Conservation (phyloP, 1,140 invertebrate species). For the Ceratitis capitata region DNA sequence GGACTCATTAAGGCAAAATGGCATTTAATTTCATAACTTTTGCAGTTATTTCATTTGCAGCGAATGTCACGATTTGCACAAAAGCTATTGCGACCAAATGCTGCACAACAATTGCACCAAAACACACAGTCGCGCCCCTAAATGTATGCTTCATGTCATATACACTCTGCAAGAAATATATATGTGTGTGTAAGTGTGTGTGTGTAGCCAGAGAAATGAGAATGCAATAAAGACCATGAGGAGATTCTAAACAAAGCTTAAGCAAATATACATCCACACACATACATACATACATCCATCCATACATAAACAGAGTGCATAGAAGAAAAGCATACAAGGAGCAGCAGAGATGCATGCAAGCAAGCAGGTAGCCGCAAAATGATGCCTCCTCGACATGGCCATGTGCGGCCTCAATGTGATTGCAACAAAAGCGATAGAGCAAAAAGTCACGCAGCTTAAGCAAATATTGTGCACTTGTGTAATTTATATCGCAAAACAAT, state of each 20-base stretch:
- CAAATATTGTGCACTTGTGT: conserved; percentile 65
- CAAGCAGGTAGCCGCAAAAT: conserved; percentile 20
- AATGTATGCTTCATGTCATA: not conserved
- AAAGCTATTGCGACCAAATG: conserved; percentile 64
- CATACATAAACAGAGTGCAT: too few species aligned
- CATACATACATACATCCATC: conserved; percentile 20
- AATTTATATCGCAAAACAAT: conserved; percentile 65
- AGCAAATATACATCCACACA: not conserved
- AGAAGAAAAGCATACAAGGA: too few species aligned
- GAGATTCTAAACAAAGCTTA: not conserved
- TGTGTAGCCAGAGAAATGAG: conserved; percentile 16
- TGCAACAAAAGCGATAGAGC: not conserved
- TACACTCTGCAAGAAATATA: too few species aligned
- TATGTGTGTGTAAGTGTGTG: too few species aligned
- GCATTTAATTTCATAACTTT: conserved; percentile 62
- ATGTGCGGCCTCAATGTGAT: not conserved
- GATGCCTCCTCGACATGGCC: not conserved
- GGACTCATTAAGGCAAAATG: conserved; percentile 23
- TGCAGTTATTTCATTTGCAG: conserved; percentile 60
- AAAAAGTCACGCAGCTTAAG: conserved; percentile 42
- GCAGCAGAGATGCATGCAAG: not conserved
- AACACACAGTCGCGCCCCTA: not conserved
- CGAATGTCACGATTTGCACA: conserved; percentile 64
- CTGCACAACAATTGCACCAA: conserved; percentile 46
- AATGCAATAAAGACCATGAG: conserved; percentile 22